Conservation (phyloP, 2,888 invertebrate genomes). For the Carcina quercana region DNA sequence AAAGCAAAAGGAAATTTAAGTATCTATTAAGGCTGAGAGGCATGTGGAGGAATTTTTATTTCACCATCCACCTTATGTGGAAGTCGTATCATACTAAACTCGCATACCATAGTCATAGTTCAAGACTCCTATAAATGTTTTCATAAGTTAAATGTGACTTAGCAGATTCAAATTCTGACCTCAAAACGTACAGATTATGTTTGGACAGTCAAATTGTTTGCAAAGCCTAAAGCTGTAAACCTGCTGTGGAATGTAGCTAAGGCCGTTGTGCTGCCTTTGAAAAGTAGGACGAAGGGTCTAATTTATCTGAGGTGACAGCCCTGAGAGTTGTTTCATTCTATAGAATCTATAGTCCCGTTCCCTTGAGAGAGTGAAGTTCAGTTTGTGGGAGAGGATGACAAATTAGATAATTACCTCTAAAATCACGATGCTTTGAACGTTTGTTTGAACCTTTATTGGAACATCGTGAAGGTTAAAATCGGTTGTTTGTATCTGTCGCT, state of each 20-base stretch:
- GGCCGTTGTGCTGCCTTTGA: conserved; percentile 41
- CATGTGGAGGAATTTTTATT: no score
- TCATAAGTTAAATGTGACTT: no score
- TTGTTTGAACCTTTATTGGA: conserved; percentile 20
- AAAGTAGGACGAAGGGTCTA: conserved; percentile 41
- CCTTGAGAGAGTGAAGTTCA: no score
- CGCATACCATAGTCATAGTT: no score
- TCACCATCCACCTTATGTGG: no score
- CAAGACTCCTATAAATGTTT: no score
- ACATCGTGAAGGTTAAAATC: conserved; percentile 18
- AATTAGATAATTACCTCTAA: conserved; percentile 50
- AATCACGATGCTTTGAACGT: conserved; percentile 30
- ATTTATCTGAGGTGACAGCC: conserved; percentile 51
- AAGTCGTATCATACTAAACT: no score
- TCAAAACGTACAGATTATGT: conserved; percentile 20
- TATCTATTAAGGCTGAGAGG: no score
- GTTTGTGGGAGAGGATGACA: conserved; percentile 44
- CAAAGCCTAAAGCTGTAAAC: conserved; percentile 30
- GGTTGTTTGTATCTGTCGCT: conserved; percentile 8
- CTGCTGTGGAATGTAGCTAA: conserved; percentile 48
- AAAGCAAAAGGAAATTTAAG: no score
- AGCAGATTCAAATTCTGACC: conserved; percentile 1
- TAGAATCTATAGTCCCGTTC: conserved; percentile 5
- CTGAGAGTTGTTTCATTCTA: conserved; percentile 32
- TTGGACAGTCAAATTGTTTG: conserved; percentile 40